Conservation (phyloP, 2,888 invertebrate species). For the Eupithecia dodoneata region DNA sequence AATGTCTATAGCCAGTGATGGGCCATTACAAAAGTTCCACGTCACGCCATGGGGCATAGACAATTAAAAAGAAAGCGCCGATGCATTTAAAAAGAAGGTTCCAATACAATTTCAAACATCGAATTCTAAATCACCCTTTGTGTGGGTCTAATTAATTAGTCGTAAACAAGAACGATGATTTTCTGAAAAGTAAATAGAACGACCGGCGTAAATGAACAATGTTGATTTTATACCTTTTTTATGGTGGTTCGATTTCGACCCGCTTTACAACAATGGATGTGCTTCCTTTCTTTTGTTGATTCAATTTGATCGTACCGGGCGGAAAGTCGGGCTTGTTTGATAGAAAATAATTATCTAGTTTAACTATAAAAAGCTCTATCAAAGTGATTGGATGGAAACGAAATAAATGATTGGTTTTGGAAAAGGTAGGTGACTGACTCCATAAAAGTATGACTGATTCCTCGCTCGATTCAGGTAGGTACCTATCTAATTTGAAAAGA, state of each 20-base stretch:
- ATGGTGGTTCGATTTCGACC: constrained; percentile 56
- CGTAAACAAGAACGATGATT: constrained; percentile 82
- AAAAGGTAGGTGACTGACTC: constrained; percentile 5
- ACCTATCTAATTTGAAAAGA: background rate
- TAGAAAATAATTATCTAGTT: constrained; percentile 41
- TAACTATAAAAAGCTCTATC: constrained; percentile 25
- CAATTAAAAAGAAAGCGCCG: constrained; percentile 71
- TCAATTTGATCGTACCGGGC: constrained; percentile 55
- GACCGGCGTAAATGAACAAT: constrained; percentile 74
- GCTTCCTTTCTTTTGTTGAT: constrained; percentile 65
- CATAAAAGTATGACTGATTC: background rate
- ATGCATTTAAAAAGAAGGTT: constrained; percentile 46
- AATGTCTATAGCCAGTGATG: constrained; percentile 61
- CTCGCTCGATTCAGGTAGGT: background rate
- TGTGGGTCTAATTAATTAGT: constrained; percentile 79
- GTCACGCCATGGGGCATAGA: constrained; percentile 69
- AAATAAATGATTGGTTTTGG: constrained; percentile 8
- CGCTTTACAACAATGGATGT: constrained; percentile 54
- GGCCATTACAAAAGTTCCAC: constrained; percentile 59
- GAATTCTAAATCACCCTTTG: constrained; percentile 57
- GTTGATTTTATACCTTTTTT: constrained; percentile 68
- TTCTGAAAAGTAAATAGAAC: constrained; percentile 80
- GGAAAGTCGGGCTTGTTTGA: constrained; percentile 45
- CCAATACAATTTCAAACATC: constrained; percentile 27
- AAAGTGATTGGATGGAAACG: constrained; percentile 27